These are phyloP conservation scores for Gymnarchus niloticus DNA, from an alignment of 2,113 vertebrate species.

Conservation along the genomic window DNA sequence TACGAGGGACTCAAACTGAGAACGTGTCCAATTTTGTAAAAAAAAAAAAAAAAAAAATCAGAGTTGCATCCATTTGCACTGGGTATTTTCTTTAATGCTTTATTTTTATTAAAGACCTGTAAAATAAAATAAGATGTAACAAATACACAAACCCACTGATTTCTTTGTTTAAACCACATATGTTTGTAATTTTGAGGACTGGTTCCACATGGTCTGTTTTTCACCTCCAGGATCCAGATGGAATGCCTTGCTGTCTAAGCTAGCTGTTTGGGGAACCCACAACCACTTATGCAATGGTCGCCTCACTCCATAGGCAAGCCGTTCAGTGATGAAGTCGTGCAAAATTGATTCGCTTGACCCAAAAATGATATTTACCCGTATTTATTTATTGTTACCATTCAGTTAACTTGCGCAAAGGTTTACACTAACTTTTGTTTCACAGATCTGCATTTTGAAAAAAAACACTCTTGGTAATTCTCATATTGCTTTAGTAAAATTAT, in stretches of 20 bases:
- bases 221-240: slow-evolving; percentile 44
- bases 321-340: background rate
- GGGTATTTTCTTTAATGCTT: background rate
- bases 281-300: slow-evolving; percentile 30
- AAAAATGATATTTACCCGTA: background rate
- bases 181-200: slow-evolving; percentile 54
- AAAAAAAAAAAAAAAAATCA: background rate
- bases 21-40: background rate
- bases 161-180: slow-evolving; percentile 40
- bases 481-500: background rate
- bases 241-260: slow-evolving; percentile 46
- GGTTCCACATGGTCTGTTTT: slow-evolving; percentile 28
- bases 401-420: background rate
- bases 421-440: background rate
- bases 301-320: background rate
- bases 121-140: background rate
- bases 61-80: background rate
- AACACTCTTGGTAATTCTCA: background rate
- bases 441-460: background rate
- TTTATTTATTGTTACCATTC: background rate
- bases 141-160: background rate
- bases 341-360: background rate
- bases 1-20: background rate
- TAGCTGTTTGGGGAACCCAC: slow-evolving; percentile 9
- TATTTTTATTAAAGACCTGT: background rate